phyloP scores from a whole-genome alignment of 2,113 vertebrate species.

The Patagioenas fasciata region DNA sequence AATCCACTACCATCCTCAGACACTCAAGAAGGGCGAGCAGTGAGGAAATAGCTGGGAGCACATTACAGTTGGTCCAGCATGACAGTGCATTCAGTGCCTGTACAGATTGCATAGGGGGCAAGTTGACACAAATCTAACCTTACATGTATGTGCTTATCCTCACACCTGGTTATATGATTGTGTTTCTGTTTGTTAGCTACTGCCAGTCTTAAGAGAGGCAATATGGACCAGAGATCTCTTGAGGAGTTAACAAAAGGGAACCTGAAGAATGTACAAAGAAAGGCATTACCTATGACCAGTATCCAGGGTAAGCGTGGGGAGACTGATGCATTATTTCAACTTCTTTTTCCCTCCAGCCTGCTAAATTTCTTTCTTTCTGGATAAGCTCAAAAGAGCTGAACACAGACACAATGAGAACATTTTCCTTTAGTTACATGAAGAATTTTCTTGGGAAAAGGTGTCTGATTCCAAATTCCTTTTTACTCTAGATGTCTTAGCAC shows the following conservation, averaged over 20 bases:
- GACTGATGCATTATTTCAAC: neutral
- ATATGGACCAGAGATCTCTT: rapidly evolving
- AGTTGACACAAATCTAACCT: neutral
- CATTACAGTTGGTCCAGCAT: rapidly evolving
- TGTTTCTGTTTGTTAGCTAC: neutral
- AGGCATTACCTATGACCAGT: neutral
- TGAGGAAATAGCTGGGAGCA: neutral
- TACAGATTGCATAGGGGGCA: neutral
- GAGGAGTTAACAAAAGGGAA: neutral
- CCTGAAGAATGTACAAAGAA: rapidly evolving
- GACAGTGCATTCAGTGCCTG: rapidly evolving
- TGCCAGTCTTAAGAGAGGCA: neutral
- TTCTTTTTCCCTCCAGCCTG: neutral
- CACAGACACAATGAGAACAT: neutral
- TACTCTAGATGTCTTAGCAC: neutral
- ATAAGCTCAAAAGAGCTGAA: neutral
- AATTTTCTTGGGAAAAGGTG: neutral
- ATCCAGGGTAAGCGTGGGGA: neutral
- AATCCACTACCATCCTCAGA: neutral
- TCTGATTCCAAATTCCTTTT: neutral
- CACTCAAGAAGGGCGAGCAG: neutral
- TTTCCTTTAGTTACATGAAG: neutral
- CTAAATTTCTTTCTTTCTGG: neutral
- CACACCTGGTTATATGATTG: neutral
- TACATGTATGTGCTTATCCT: neutral